phyloP scores from a whole-genome alignment of 1,140 invertebrate genomes.

The Globodera rostochiensis region DNA sequence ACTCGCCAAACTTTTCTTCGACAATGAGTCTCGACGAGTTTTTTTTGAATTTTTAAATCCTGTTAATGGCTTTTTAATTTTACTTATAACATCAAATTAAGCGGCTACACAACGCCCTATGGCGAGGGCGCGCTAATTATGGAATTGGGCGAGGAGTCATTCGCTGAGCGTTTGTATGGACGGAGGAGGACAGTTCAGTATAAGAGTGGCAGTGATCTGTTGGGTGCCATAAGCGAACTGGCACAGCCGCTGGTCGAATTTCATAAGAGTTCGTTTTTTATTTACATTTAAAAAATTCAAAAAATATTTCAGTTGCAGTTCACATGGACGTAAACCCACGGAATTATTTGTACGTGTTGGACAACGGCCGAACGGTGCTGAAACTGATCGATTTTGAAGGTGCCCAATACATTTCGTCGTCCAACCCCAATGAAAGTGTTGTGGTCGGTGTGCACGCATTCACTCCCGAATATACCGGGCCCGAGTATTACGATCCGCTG shows the following conservation, averaged over 20 bases:
- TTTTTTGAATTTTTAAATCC: no score
- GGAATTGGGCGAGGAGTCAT: neutral
- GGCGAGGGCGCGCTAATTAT: neutral
- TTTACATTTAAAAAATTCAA: no score
- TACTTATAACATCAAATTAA: neutral
- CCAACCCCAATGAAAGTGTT: neutral
- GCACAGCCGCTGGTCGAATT: neutral
- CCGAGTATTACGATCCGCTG: neutral
- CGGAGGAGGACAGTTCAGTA: neutral
- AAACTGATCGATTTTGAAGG: neutral
- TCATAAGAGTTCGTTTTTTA: neutral
- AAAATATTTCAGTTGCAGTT: neutral
- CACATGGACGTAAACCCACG: neutral
- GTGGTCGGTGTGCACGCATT: neutral
- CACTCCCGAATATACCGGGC: neutral
- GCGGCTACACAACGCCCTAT: neutral
- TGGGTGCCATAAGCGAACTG: neutral
- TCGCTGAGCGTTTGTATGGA: neutral
- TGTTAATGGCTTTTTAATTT: no score
- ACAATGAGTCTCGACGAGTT: no score
- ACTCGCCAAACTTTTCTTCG: no score
- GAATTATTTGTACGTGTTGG: neutral
- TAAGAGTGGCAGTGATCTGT: neutral
- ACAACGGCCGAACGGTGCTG: neutral
- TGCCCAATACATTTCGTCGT: neutral